Evolutionary conservation across 2,888 invertebrate species (phyloP).

Genomic region (Sinotaia quadrata): DNA sequence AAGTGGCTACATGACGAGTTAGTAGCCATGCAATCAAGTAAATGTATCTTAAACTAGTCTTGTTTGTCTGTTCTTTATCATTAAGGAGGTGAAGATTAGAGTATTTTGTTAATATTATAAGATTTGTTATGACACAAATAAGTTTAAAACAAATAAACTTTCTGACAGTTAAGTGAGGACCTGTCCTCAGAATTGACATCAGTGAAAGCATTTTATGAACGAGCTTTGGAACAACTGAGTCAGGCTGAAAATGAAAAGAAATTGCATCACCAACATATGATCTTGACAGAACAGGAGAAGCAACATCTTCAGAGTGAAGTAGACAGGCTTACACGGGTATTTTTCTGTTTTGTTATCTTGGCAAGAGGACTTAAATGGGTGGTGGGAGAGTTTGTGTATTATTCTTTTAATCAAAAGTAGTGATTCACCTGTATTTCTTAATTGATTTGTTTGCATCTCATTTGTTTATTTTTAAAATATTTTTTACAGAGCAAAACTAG

Average conservation of each 20-base stretch:
- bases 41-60: too few species aligned
- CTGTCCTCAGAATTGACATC: conserved; percentile 61
- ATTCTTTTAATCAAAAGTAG: neutral
- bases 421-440: too few species aligned
- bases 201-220: conserved; percentile 60
- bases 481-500: too few species aligned
- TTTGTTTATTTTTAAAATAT: too few species aligned
- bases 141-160: too few species aligned
- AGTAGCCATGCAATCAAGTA: too few species aligned
- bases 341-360: neutral
- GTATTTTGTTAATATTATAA: too few species aligned
- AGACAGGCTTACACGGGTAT: conserved; percentile 58
- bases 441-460: too few species aligned
- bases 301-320: conserved; percentile 57
- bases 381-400: neutral
- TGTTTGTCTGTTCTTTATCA: too few species aligned
- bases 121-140: too few species aligned
- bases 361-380: neutral
- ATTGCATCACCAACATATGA: conserved; percentile 58
- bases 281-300: conserved; percentile 62
- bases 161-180: conserved; percentile 58
- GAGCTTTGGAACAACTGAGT: conserved; percentile 61
- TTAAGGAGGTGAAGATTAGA: too few species aligned
- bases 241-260: conserved; percentile 60
- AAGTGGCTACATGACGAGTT: too few species aligned